phyloP scores from a whole-genome alignment of 1,140 invertebrate species.

The Babylonia areolata region DNA sequence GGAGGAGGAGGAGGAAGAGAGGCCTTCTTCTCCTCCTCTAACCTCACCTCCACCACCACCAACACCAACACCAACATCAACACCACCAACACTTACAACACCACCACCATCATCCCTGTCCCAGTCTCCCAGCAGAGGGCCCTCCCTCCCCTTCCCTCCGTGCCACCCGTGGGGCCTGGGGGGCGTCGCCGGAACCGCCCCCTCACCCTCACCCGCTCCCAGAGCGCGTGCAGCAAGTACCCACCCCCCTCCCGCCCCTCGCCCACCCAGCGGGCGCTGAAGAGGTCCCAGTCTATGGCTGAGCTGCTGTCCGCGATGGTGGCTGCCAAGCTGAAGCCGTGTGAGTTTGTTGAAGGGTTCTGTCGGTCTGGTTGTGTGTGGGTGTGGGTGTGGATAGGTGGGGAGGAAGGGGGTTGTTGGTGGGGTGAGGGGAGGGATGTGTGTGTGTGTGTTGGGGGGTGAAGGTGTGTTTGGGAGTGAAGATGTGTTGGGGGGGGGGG shows the following conservation, averaged over 20 bases:
- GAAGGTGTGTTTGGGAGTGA: not conserved
- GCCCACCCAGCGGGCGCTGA: not conserved
- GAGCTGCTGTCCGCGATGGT: not conserved
- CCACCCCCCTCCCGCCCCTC: not conserved
- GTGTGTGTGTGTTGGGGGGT: not conserved
- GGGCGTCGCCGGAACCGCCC: not conserved
- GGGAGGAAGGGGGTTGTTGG: too few relatives aligned
- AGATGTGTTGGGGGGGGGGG: too few relatives aligned
- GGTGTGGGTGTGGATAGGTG: not conserved
- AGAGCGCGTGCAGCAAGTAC: not conserved
- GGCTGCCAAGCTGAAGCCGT: not conserved
- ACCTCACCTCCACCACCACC: too few relatives aligned
- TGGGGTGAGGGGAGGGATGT: too few relatives aligned
- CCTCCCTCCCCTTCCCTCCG: slow-evolving; percentile 25
- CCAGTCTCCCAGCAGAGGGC: not conserved
- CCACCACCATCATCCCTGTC: not conserved
- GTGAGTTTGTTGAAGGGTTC: not conserved
- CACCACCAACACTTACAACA: too few relatives aligned
- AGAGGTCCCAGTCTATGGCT: slow-evolving; percentile 23
- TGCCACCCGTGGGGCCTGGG: slow-evolving; percentile 21
- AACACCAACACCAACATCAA: not conserved
- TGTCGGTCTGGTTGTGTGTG: too few relatives aligned
- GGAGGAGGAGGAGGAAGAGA: too few relatives aligned
- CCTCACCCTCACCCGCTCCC: not conserved
- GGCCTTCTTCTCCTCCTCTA: too few relatives aligned